A percentile compares a stretch with the other conserved stretches of the same genome.
Evolutionary conservation across 2,888 invertebrate genomes (phyloP).

Genomic region (Mantis religiosa): DNA sequence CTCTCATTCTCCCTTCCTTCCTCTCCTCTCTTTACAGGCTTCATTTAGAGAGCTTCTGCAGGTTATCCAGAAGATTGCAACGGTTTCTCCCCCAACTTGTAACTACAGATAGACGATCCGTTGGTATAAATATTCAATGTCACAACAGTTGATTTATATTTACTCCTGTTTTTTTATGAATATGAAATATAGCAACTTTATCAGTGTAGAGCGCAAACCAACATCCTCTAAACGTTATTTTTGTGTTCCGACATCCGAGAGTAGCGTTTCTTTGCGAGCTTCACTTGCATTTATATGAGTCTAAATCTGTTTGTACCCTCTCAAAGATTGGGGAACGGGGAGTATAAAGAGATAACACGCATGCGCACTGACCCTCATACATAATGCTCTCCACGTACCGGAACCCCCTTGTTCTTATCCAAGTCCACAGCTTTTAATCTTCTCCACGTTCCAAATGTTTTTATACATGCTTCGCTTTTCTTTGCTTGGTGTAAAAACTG

Average conservation of each 20-base stretch:
- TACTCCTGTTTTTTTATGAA: no score
- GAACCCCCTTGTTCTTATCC: not conserved
- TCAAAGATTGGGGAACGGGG: not conserved
- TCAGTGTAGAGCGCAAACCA: not conserved
- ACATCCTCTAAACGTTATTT: not conserved
- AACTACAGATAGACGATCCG: no score
- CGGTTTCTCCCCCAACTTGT: no score
- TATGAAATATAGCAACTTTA: no score
- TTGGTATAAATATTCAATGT: no score
- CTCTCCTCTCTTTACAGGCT: no score
- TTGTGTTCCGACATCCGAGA: not conserved
- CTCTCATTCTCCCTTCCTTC: no score
- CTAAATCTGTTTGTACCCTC: not conserved
- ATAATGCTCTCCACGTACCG: not conserved
- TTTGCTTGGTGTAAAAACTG: not conserved
- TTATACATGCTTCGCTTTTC: not conserved
- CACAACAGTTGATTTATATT: no score
- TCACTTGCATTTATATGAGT: not conserved
- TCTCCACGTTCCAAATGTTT: not conserved
- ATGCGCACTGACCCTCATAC: not conserved
- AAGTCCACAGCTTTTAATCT: not conserved
- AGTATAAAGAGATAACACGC: not conserved
- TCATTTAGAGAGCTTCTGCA: no score
- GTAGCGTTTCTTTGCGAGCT: not conserved
- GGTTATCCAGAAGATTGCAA: no score